Base-by-base conservation (phyloP, 2,797 vertebrate species). In the Psittacula derbiana region DNA sequence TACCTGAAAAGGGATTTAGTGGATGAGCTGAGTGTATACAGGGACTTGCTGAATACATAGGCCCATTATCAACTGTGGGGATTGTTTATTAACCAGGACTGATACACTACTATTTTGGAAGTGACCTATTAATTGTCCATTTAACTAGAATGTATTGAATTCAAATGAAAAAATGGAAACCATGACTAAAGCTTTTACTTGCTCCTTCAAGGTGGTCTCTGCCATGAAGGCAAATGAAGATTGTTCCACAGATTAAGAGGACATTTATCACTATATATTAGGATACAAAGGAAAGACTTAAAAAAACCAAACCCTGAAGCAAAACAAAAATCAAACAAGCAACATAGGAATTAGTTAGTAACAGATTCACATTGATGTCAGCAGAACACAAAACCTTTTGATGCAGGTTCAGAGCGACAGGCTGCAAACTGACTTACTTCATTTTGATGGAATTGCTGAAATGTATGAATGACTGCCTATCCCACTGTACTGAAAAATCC, bases 61-160 rank as follows among this genome's bases (percentile, higher is more conserved):
- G 91, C 93, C 97, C 94, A 98, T 98, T 98, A 98, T 98, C 97
- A 95, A 97, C 97, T 98, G 95, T 85, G 92, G 69, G 96, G 96
- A 98, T 97, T 98, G 98, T 98, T 98, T 98, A 98, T 98, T 97
- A 98, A 98, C 97, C 97, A 95, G 97, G 97, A 96, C 97, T 94
- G 97, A 98, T 97, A 97, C 97, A 97, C 96, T 95, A 96, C 97
- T 97, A 97, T 98, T 98, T 98, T 98, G 95, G 96, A 97, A 98
- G 97, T 98, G 99, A 99, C 98, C 98, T 98, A 98, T 99, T 99
- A 99, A 99, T 99, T 99, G 98, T 98, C 98, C 98, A 98, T 99
- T 99, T 99, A 99, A 98, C 98, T 98, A 98, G 98, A 98, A 98
- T 97, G 98, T 97, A 98, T 99, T 99, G 98, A 98, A 98, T 97